Conservation (phyloP, 1,140 invertebrate species). For the Bombus balteatus region DNA sequence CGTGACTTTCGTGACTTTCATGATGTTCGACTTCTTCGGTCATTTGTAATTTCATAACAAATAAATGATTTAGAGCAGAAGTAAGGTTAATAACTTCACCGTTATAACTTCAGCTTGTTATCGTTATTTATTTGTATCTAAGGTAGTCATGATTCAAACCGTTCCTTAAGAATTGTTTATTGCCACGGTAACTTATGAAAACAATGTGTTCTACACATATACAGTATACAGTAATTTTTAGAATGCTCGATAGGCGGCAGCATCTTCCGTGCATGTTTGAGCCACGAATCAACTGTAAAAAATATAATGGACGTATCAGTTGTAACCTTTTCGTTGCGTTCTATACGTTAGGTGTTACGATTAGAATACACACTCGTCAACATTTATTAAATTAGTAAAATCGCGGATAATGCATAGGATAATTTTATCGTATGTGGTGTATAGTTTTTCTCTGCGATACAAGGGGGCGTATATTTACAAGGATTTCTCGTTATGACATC, state of each 20-base stretch:
- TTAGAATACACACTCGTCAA: neutral
- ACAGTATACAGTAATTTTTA: neutral
- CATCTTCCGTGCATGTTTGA: neutral
- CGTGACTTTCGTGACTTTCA: constrained; percentile 11
- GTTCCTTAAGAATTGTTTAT: constrained; percentile 23
- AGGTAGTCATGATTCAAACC: constrained; percentile 7
- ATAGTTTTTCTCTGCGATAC: neutral
- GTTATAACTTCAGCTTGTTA: neutral
- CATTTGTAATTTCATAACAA: neutral
- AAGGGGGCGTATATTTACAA: neutral
- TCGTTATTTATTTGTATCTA: neutral
- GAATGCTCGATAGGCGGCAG: neutral
- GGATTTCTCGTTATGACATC: constrained; percentile 14
- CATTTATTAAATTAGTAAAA: neutral
- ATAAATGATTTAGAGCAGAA: neutral
- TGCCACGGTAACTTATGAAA: constrained; percentile 32
- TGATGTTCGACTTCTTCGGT: neutral
- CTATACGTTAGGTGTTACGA: too few relatives aligned
- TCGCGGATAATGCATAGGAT: neutral
- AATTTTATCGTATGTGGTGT: neutral
- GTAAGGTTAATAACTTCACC: neutral
- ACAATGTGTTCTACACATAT: neutral
- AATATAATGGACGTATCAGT: neutral
- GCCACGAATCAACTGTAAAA: neutral
- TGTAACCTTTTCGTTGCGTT: neutral